Conservation (phyloP, 92 coral and sea anemone genomes). For the Porites rus region DNA sequence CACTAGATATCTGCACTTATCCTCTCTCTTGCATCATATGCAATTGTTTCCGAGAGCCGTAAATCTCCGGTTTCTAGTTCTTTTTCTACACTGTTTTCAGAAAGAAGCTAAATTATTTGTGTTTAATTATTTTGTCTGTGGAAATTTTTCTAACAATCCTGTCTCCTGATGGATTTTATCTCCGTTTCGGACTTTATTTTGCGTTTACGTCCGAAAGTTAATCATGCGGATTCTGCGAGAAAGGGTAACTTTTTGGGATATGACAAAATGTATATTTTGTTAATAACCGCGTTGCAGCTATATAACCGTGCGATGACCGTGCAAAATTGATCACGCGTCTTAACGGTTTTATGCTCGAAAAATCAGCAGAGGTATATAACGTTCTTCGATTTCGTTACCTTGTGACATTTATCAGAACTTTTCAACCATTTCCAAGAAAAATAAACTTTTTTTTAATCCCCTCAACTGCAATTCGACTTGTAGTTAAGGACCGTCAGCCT, state of each 20-base stretch:
- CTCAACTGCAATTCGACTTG: not conserved
- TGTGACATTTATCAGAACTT: not conserved
- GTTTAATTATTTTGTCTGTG: too few species aligned
- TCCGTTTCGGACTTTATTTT: not conserved
- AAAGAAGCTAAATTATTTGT: too few species aligned
- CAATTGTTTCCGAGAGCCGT: too few species aligned
- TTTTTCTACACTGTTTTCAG: too few species aligned
- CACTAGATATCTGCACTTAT: too few species aligned
- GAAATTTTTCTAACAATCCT: too few species aligned
- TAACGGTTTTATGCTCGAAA: not conserved
- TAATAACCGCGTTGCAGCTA: slow-evolving; percentile 1
- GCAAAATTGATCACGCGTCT: slow-evolving; percentile 11
- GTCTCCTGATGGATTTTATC: not conserved
- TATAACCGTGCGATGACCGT: not conserved
- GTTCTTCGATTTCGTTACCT: not conserved
- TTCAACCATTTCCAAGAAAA: not conserved
- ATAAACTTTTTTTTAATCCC: not conserved
- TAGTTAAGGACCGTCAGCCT: slow-evolving; percentile 24
- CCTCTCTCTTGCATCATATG: too few species aligned
- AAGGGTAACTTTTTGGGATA: not conserved
- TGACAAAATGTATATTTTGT: not conserved
- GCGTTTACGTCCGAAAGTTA: not conserved
- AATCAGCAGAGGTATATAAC: not conserved
- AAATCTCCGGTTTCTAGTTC: too few species aligned
- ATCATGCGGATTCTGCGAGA: too few species aligned